A percentile compares a stretch with the other conserved stretches of the same genome.
Evolutionary conservation across 2,797 vertebrate genomes (phyloP).

Genomic region (Darevskia nairensis): DNA sequence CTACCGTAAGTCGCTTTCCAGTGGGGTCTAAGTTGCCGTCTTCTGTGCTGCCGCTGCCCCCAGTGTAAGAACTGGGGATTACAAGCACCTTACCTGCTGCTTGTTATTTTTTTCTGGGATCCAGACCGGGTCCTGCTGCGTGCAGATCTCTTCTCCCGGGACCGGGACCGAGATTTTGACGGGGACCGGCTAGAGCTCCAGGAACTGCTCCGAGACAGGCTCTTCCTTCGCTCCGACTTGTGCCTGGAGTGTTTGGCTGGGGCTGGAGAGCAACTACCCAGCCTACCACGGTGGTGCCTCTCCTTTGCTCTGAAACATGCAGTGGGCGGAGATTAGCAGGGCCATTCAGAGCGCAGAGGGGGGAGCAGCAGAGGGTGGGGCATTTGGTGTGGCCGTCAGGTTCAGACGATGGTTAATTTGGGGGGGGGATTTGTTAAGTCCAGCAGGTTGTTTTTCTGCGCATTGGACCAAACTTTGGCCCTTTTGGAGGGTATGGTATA

Average conservation of each 20-base stretch:
- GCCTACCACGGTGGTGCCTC: conserved; percentile 79
- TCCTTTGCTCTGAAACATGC: conserved; percentile 81
- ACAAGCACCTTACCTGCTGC: conserved; percentile 85
- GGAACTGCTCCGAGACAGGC: conserved; percentile 86
- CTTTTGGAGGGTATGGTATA: too few relatives aligned
- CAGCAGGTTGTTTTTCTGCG: too few relatives aligned
- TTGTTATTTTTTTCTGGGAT: conserved; percentile 86
- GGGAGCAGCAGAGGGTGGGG: too few relatives aligned
- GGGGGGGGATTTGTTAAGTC: too few relatives aligned
- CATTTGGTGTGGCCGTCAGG: too few relatives aligned
- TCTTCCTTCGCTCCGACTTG: conserved; percentile 85
- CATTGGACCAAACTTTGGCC: too few relatives aligned
- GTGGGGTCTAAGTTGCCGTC: too few relatives aligned
- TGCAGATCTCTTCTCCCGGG: conserved; percentile 83
- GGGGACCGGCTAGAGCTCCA: conserved; percentile 89
- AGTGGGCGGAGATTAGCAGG: not conserved
- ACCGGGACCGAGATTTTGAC: conserved; percentile 85
- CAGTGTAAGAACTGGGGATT: not conserved
- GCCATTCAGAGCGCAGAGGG: too few relatives aligned
- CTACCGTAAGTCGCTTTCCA: too few relatives aligned
- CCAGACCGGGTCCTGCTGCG: conserved; percentile 88
- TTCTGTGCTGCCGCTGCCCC: accelerated
- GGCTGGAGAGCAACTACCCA: conserved; percentile 81
- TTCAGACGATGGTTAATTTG: too few relatives aligned
- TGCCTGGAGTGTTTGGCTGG: conserved; percentile 85